Percentiles rank a stretch among this genome's conserved stretches.
Evolutionary conservation across 2,113 vertebrate species (phyloP).

Genomic region (Heterocephalus glaber): DNA sequence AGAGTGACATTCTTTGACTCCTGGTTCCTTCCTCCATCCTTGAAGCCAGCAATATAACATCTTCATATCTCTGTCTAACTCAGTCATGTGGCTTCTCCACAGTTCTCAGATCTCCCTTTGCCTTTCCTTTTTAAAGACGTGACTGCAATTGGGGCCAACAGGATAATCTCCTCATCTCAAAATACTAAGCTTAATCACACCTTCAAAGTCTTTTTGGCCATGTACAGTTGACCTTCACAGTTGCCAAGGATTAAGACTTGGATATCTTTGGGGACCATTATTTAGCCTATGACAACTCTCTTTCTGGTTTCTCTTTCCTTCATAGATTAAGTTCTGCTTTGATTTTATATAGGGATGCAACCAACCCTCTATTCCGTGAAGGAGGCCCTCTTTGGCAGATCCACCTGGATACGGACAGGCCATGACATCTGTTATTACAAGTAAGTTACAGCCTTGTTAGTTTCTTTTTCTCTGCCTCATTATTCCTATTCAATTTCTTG

Average conservation of each 20-base stretch:
- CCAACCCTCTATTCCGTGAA: constrained; percentile 93
- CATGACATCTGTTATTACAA: constrained; percentile 95
- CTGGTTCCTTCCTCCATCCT: neutral
- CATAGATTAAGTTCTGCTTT: constrained; percentile 24
- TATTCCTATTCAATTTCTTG: neutral
- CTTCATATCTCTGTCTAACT: neutral
- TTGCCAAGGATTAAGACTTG: neutral
- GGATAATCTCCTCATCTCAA: neutral
- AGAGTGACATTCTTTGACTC: neutral
- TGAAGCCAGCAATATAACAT: fast-evolving
- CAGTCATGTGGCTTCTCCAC: neutral
- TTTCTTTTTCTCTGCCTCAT: neutral
- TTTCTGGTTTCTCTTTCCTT: neutral
- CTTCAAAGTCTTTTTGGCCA: neutral
- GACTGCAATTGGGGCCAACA: neutral
- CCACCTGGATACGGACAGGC: constrained; percentile 91
- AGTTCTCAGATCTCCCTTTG: neutral
- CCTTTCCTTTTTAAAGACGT: neutral
- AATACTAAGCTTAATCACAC: neutral
- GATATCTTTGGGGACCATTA: neutral
- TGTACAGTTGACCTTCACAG: neutral
- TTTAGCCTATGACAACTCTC: neutral
- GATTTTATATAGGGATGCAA: constrained; percentile 92
- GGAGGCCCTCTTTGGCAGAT: constrained; percentile 91
- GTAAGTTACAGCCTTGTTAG: constrained; percentile 82